Conservation (phyloP, 2,113 vertebrate genomes). For the Myxocyprinus asiaticus region DNA sequence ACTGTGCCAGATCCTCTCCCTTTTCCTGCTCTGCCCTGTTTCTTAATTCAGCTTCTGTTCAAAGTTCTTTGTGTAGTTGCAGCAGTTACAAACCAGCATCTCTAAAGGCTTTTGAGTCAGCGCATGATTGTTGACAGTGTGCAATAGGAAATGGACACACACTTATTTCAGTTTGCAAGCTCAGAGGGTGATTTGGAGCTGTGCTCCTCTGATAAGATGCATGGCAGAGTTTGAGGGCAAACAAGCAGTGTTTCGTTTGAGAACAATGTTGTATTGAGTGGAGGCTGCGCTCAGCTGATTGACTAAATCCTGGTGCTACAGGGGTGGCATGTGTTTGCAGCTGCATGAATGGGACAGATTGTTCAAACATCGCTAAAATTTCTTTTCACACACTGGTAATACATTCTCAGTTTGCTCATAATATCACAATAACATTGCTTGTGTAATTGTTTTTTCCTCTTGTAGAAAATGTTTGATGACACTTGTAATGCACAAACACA, state of each 20-base stretch:
- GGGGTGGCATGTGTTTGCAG: slow-evolving; percentile 66
- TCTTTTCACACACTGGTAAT: too few species aligned
- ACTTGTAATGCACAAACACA: neutral
- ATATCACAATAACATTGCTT: neutral
- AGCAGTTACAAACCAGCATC: neutral
- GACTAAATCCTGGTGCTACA: slow-evolving; percentile 69
- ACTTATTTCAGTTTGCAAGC: slow-evolving; percentile 60
- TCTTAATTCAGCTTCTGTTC: neutral
- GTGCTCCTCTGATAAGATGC: slow-evolving; percentile 67
- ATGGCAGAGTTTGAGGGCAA: slow-evolving; percentile 57
- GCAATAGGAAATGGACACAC: slow-evolving; percentile 53
- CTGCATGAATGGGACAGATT: slow-evolving; percentile 73
- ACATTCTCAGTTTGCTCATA: slow-evolving; percentile 42
- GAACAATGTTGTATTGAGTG: slow-evolving; percentile 76
- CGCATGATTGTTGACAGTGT: slow-evolving; percentile 40
- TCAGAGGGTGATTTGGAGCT: slow-evolving; percentile 59
- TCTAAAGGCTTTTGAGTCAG: slow-evolving; percentile 34
- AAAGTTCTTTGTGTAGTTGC: neutral
- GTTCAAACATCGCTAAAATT: slow-evolving; percentile 60
- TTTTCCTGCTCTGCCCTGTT: neutral
- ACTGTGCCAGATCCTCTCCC: neutral
- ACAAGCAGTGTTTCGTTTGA: slow-evolving; percentile 61
- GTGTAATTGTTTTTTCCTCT: slow-evolving; percentile 12
- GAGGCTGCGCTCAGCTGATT: slow-evolving; percentile 69
- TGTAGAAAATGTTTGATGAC: neutral